Conservation (phyloP, 2,888 invertebrate genomes). For the Trachelus iudaicus region DNA sequence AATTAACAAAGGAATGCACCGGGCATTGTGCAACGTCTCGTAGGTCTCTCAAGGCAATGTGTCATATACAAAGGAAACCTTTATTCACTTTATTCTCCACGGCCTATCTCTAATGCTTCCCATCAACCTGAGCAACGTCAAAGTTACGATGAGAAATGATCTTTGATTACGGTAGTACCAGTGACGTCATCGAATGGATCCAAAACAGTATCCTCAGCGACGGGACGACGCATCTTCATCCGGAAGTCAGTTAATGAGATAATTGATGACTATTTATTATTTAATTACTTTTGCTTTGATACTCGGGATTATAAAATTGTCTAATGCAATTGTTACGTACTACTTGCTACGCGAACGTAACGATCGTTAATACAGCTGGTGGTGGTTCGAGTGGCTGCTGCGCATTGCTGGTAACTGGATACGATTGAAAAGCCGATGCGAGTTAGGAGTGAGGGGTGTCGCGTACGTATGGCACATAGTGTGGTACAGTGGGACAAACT, state of each 20-base stretch:
- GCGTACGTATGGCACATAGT: background rate
- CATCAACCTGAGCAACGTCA: background rate
- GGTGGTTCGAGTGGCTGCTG: background rate
- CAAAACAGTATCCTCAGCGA: background rate
- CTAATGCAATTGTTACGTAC: background rate
- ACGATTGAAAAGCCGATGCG: conserved; percentile 6
- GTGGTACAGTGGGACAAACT: conserved; percentile 30
- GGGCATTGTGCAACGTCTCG: background rate
- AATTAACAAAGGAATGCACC: background rate
- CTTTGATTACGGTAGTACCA: background rate
- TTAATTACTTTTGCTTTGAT: background rate
- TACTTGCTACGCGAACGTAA: background rate
- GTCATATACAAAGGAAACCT: background rate
- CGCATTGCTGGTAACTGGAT: conserved; percentile 15
- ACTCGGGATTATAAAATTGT: background rate
- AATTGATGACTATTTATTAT: background rate
- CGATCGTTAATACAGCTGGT: background rate
- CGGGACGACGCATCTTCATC: background rate
- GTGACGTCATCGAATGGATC: background rate
- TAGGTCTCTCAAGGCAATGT: background rate
- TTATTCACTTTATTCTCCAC: background rate
- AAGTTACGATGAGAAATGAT: background rate
- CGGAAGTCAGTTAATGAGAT: background rate
- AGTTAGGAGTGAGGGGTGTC: background rate
- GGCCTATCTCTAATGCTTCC: background rate